phyloP scores from a whole-genome alignment of 92 coral and sea anemone genomes.

The Porites lobata region DNA sequence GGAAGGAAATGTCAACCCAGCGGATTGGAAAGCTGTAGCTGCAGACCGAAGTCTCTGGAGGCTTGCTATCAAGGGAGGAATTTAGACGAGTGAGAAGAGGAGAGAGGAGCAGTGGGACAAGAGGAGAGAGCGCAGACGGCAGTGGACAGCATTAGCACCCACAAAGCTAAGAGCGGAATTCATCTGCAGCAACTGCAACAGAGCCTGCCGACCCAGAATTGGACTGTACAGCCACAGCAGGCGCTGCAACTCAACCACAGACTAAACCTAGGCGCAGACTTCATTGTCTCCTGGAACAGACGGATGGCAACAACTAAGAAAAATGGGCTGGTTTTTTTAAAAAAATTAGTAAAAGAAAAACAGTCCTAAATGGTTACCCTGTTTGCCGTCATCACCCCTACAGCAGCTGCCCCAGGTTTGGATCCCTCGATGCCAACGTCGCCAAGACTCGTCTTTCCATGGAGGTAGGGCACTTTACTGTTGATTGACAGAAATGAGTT shows the following conservation, averaged over 20 bases:
- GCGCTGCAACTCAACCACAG: too few species aligned
- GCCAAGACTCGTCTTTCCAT: constrained; percentile 74
- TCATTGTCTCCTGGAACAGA: too few species aligned
- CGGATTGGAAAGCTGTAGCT: neutral
- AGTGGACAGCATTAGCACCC: neutral
- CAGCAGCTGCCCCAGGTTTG: constrained; percentile 96
- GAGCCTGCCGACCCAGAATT: too few species aligned
- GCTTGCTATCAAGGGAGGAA: neutral
- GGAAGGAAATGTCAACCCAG: neutral
- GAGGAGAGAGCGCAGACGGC: constrained; percentile 2
- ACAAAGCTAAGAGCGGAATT: neutral
- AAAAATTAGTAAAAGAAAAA: neutral
- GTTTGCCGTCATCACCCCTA: constrained; percentile 87
- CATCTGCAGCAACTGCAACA: neutral
- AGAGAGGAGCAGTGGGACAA: neutral
- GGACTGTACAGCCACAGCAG: too few species aligned
- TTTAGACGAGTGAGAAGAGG: neutral
- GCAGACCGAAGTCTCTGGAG: too few species aligned
- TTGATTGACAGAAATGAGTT: constrained; percentile 75
- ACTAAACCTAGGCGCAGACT: neutral
- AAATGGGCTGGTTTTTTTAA: neutral
- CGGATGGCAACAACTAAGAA: neutral
- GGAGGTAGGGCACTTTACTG: constrained; percentile 71
- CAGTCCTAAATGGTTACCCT: constrained; percentile 57
- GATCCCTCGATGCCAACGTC: constrained; percentile 91